These are phyloP conservation scores for Alectoris magna DNA, from an alignment of 2,797 vertebrate genomes.

Conservation along the genomic window DNA sequence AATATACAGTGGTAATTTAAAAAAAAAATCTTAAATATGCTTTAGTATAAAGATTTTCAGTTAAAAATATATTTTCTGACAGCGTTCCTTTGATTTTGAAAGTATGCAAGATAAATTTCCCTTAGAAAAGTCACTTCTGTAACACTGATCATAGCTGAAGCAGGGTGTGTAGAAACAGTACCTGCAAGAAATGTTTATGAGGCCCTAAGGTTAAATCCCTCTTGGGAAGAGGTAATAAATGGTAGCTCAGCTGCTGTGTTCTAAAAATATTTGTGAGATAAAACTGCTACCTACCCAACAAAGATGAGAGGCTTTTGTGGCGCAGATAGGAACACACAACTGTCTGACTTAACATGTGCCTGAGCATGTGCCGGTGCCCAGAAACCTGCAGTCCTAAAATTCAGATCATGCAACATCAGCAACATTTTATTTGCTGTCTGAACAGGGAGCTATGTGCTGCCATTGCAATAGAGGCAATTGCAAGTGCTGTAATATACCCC, in stretches of 20 bases:
- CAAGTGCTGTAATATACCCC: background rate
- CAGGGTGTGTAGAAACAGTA: constrained; percentile 23
- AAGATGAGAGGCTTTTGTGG: constrained; percentile 65
- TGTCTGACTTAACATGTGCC: constrained; percentile 63
- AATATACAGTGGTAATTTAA: background rate
- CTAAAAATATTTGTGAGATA: constrained; percentile 71
- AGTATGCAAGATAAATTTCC: constrained; percentile 35
- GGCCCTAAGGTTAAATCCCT: constrained; percentile 52
- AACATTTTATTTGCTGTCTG: constrained; percentile 15
- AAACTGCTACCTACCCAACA: constrained; percentile 39
- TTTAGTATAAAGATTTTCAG: background rate
- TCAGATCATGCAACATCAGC: background rate
- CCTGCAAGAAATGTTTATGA: constrained; percentile 27
- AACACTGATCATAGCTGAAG: background rate
- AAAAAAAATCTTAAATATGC: background rate
- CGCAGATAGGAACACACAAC: constrained; percentile 46
- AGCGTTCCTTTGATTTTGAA: background rate
- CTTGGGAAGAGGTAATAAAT: constrained; percentile 58
- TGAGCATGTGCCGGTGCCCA: background rate
- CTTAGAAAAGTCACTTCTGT: constrained; percentile 14
- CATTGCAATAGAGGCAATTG: background rate
- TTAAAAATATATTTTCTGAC: background rate
- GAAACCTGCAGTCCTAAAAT: constrained; percentile 38
- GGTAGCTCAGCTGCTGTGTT: constrained; percentile 58
- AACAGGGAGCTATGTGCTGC: background rate